Evolutionary conservation across 2,797 vertebrate genomes (phyloP).

Genomic region (Neosilurus mollespiculum): DNA sequence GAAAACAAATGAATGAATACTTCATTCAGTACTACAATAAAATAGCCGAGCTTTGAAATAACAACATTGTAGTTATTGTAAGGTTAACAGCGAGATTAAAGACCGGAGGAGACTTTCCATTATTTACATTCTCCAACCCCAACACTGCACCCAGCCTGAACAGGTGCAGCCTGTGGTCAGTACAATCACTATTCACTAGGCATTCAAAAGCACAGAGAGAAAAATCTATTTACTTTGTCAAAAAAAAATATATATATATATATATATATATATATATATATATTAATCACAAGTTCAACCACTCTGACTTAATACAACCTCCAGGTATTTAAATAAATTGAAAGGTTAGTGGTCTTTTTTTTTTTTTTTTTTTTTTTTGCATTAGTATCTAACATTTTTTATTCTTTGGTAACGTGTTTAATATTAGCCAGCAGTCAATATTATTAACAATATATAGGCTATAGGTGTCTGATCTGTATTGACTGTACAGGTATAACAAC

Average conservation of each 20-base stretch:
- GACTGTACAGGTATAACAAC: too few relatives aligned
- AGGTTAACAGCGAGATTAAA: slow-evolving; percentile 17
- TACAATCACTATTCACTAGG: slow-evolving; percentile 8
- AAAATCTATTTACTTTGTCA: too few relatives aligned
- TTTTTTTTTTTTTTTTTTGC: neutral
- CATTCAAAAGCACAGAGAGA: neutral
- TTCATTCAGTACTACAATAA: neutral
- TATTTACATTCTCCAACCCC: slow-evolving; percentile 27
- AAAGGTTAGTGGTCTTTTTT: neutral
- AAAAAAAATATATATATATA: too few relatives aligned
- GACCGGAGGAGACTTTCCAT: slow-evolving; percentile 27
- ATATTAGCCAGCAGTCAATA: neutral
- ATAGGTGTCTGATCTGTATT: too few relatives aligned
- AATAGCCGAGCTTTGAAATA: neutral
- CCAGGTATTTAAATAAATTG: neutral
- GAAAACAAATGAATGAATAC: neutral
- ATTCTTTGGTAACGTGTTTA: neutral
- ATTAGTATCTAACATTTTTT: neutral
- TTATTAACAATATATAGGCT: too few relatives aligned
- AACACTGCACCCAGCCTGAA: slow-evolving; percentile 22
- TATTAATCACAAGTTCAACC: neutral
- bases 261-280: too few relatives aligned
- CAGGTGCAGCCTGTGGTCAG: slow-evolving; percentile 52
- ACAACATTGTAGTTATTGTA: neutral
- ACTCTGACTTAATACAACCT: neutral